A percentile compares a stretch with the other conserved stretches of the same genome.
phyloP scores from a whole-genome alignment of 2,888 invertebrate genomes.

The Doris montereyensis region DNA sequence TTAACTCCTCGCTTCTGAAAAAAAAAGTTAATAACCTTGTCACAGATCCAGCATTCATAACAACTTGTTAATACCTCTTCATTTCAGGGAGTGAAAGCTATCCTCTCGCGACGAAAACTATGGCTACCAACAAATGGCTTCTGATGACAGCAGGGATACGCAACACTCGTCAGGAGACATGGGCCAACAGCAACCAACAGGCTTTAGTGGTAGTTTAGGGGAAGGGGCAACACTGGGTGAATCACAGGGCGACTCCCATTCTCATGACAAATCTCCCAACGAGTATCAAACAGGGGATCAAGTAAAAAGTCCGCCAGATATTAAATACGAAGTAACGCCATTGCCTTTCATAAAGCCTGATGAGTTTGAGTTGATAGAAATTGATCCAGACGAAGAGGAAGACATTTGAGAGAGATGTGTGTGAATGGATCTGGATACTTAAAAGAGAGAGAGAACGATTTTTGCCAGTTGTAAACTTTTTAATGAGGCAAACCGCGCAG shows the following conservation, averaged over 20 bases:
- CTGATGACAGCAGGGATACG: slow-evolving; percentile 40
- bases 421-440: too few relatives aligned
- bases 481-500: too few relatives aligned
- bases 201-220: slow-evolving; percentile 35
- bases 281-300: background rate
- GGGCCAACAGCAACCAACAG: slow-evolving; percentile 3
- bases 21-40: too few relatives aligned
- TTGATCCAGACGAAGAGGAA: slow-evolving; percentile 42
- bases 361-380: slow-evolving; percentile 42
- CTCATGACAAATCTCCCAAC: background rate
- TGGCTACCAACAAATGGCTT: slow-evolving; percentile 38
- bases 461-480: too few relatives aligned
- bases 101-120: slow-evolving; percentile 33
- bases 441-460: too few relatives aligned
- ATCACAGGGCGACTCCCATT: background rate
- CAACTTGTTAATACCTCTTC: too few relatives aligned
- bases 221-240: slow-evolving; percentile 29
- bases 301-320: slow-evolving; percentile 34
- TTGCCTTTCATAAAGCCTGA: slow-evolving; percentile 36
- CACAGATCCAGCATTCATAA: too few relatives aligned
- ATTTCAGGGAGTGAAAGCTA: background rate
- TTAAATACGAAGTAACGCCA: slow-evolving; percentile 36
- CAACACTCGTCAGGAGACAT: slow-evolving; percentile 27
- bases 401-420: too few relatives aligned
- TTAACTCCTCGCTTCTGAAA: too few relatives aligned